Evolutionary conservation across 2,797 vertebrate genomes (phyloP), one percentile per base, ranked within the genome.

Genomic region (Falco naumanni): DNA sequence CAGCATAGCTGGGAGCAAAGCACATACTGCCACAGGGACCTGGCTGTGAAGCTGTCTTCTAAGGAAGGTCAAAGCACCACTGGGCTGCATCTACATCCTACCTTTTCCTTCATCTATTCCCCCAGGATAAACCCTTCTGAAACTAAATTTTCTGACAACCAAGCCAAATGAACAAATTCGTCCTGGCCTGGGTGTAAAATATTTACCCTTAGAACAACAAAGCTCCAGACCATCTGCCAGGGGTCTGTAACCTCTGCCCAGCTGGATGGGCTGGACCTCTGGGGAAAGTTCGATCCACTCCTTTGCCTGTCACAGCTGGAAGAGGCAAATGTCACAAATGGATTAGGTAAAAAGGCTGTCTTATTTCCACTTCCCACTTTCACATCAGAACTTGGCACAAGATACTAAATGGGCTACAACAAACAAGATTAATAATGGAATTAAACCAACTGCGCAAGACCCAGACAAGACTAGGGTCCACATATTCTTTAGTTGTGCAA

Each of bases 381-480:
- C 39, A 29, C 65, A 65, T 20, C 29, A 74, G 75, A 83, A 68
- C 51, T 74, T 74, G 48, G 57, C 75, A 64, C 11, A 39, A 72
- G 59, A 33, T 31, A 15, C 31, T 81, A 11, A 48, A 74, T 13
- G 20, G 43, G 6, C 43, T 77, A 66, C 47, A 59, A 53, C 24
- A 90, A 88, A 93, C 34, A 88, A 76, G 72, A 81, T 69, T 86
- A 90, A 78, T 69, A 95, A 90, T 31, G 24, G 57, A 84, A 95
- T 75, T 86, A 77, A 79, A 51, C 34, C 47, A 61, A 47, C 72
- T n/a, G 39, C 64, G 54, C 24, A 64, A 81, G 76, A 56, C 26
- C 16, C 72, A 95, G 76, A 25, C 64, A 74, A 89, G 57, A 81
- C 28, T 51, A 87, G 69, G 12, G 53, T 76, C 65, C 69, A 57